Evolutionary conservation across 2,797 vertebrate species (phyloP), one percentile per base, ranked within the genome.

Genomic region (Odontamblyopus rebecca): DNA sequence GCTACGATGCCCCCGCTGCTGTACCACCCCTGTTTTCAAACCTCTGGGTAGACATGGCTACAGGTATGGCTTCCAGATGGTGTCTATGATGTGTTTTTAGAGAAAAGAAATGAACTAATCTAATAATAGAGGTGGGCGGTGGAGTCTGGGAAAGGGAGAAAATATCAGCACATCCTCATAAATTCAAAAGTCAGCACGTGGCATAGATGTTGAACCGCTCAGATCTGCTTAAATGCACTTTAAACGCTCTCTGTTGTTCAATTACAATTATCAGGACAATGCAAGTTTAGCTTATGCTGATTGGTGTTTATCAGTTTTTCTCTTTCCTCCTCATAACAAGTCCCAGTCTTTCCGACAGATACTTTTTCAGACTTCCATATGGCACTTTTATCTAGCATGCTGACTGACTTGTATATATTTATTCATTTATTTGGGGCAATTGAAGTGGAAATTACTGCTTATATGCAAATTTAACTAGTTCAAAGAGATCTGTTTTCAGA

Each of bases 21-120:
- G 80, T 71, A 82, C 76, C 74, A 80, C 69, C 74, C 76, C 67
- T 77, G 72, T 64, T 80, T 71, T 83, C 70, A 74, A 73, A 71
- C 60, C 30, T 74, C 71, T 63, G 73, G 75, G 74, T 85, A 85
- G 85, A 73, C 72, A 82, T 63, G 38, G 53, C 67, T 68, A 30
- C 65, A 72, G 85, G 83, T 89, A 86, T 88, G 71, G 82, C 76
- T 91, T 91, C 83, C 87, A 93, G 86, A 90, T 91, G 88, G 73
- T 75, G 72, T 62, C 73, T 82, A 69, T 41, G 26, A 18, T 74
- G 73, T 78, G 78, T 70, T 86, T 85, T 87, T 27, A 60, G 66
- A 74, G 79, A 73, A 74, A 78, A 81, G 78, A 73, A 82, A 77
- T 61, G 27, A 70, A 82, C 80, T 80, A 82, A 87, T 89, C 84